Conservation (phyloP, 1,140 invertebrate species). For the Schmidtea mediterranea region DNA sequence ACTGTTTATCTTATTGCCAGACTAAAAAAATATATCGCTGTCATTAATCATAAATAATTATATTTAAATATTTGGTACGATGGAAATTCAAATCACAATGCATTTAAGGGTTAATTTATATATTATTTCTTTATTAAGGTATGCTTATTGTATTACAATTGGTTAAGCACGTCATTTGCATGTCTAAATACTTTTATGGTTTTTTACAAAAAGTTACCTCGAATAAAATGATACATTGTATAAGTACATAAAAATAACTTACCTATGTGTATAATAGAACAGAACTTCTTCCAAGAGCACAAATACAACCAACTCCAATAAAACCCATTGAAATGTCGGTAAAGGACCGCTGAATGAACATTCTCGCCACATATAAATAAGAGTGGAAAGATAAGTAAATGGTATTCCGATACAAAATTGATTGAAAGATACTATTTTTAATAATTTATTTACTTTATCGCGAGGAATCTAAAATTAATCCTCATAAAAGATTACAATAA, state of each 20-base stretch:
- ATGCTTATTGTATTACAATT: no score
- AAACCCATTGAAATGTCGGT: constrained; percentile 52
- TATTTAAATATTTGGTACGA: no score
- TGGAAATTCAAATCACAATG: no score
- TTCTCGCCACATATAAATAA: constrained; percentile 39
- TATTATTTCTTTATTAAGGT: no score
- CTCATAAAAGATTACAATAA: neutral
- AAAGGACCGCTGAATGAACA: constrained; percentile 37
- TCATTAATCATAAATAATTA: no score
- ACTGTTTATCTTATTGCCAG: no score
- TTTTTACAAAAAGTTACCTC: no score
- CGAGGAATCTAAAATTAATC: constrained; percentile 13
- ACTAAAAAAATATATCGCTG: no score
- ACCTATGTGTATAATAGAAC: constrained; percentile 64
- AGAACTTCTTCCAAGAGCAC: constrained; percentile 50
- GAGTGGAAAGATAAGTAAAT: constrained; percentile 35
- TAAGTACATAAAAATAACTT: constrained; percentile 10
- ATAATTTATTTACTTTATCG: constrained; percentile 29
- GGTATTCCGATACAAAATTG: constrained; percentile 44
- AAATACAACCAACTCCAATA: constrained; percentile 46
- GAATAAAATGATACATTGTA: no score
- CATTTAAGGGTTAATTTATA: no score
- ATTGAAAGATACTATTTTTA: constrained; percentile 46
- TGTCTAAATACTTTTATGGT: no score
- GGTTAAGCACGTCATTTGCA: no score